Conservation (phyloP, 2,113 vertebrate species). For the Pangasianodon hypophthalmus region DNA sequence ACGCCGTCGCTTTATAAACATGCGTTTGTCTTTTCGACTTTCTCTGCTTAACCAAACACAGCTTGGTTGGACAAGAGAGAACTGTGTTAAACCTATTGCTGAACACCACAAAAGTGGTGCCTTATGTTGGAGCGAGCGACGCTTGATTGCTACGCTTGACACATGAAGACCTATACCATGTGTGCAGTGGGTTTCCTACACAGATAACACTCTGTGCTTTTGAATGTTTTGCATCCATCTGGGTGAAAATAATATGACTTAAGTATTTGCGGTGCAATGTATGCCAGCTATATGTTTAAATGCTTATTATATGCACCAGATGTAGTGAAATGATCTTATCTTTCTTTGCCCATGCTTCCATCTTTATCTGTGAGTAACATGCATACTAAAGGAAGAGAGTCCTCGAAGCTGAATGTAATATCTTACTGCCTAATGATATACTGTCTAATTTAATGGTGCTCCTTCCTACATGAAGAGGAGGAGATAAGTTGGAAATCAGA, state of each 20-base stretch:
- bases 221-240: too few species aligned
- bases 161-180: not conserved
- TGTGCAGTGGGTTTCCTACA: not conserved
- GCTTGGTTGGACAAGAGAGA: not conserved
- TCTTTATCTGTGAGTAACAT: not conserved
- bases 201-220: not conserved
- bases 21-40: not conserved
- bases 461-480: not conserved
- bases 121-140: not conserved
- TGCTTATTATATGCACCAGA: not conserved
- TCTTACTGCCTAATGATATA: not conserved
- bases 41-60: slow-evolving; percentile 17
- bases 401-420: not conserved
- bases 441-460: not conserved
- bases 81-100: not conserved
- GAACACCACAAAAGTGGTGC: not conserved
- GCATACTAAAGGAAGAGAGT: not conserved
- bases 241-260: not conserved
- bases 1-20: not conserved
- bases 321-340: not conserved
- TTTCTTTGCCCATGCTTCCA: not conserved
- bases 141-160: not conserved
- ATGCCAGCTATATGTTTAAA: not conserved
- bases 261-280: not conserved
- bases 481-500: not conserved